phyloP scores from a whole-genome alignment of 1,140 invertebrate genomes.

The Eriocheir sinensis region DNA sequence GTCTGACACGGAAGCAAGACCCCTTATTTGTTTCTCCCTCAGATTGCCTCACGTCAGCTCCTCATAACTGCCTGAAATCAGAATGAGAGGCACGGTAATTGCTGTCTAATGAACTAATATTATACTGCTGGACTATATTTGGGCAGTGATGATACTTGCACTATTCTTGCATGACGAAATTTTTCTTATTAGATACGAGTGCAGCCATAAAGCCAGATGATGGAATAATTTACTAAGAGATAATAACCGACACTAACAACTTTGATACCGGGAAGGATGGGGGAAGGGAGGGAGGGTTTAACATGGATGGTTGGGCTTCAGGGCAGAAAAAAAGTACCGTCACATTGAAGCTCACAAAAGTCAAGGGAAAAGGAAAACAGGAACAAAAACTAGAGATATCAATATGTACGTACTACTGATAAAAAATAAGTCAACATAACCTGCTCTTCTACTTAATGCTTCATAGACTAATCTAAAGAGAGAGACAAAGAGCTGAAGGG shows the following conservation, averaged over 20 bases:
- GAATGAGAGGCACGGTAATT: not conserved
- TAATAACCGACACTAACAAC: not conserved
- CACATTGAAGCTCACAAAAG: not conserved
- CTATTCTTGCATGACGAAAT: not conserved
- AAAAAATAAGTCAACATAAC: too few relatives aligned
- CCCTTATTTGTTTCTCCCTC: not conserved
- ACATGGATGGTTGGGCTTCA: too few relatives aligned
- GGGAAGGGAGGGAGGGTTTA: not conserved
- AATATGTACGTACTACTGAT: too few relatives aligned
- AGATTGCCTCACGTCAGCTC: not conserved
- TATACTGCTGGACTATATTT: not conserved
- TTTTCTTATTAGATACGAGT: not conserved
- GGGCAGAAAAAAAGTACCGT: not conserved
- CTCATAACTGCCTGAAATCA: constrained; percentile 1
- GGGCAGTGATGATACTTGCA: not conserved
- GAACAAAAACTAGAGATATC: too few relatives aligned
- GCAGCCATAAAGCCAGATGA: too few relatives aligned
- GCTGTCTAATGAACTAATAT: too few relatives aligned
- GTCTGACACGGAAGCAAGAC: not conserved
- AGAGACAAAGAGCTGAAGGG: too few relatives aligned
- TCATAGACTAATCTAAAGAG: too few relatives aligned
- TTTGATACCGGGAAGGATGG: not conserved
- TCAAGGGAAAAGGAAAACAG: too few relatives aligned
- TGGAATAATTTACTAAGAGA: not conserved
- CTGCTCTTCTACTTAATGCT: too few relatives aligned